Conservation (phyloP, 2,797 vertebrate species). For the Cynopterus sphinx region DNA sequence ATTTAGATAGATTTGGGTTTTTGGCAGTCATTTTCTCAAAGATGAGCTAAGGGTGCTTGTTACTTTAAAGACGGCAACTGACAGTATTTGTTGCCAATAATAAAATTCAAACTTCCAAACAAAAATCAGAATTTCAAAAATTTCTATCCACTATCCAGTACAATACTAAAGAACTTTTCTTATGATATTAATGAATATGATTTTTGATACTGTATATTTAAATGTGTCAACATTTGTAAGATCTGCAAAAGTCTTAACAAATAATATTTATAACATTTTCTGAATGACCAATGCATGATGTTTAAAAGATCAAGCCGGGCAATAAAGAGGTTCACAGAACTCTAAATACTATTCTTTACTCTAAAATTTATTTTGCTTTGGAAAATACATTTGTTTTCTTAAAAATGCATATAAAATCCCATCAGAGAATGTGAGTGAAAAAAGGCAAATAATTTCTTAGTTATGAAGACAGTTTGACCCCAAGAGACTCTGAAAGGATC, state of each 20-base stretch:
- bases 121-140: not conserved
- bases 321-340: conserved; percentile 6
- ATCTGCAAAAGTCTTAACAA: not conserved
- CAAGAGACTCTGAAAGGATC: not conserved
- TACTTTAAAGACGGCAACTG: not conserved
- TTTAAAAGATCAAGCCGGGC: not conserved
- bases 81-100: not conserved
- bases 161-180: not conserved
- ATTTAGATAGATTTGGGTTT: not conserved
- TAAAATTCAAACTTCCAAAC: not conserved
- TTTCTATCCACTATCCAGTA: not conserved
- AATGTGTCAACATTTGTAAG: not conserved
- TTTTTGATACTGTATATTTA: not conserved
- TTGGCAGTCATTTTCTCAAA: conserved; percentile 32
- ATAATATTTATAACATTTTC: not conserved
- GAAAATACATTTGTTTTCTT: conserved; percentile 25
- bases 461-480: not conserved
- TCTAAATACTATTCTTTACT: not conserved
- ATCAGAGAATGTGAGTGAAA: not conserved
- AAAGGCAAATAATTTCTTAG: not conserved
- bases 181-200: not conserved
- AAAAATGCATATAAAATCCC: not conserved
- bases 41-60: not conserved
- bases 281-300: not conserved
- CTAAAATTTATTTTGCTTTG: not conserved